Conservation (phyloP, 2,888 invertebrate genomes). For the Phalangium opilio region DNA sequence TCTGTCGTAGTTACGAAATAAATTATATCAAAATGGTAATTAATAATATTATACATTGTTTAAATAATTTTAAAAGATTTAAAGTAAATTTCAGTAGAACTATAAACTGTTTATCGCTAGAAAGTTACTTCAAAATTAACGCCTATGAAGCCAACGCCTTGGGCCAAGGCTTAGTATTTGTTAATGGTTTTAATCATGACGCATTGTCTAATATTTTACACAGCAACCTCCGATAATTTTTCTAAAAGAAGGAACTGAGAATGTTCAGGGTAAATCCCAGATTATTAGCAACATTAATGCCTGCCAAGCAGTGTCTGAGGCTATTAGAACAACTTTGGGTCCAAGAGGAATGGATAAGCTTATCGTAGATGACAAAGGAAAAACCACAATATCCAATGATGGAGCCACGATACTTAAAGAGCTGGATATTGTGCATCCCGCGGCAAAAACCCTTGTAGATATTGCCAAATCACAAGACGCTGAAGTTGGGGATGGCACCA, state of each 20-base stretch:
- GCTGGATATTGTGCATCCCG: constrained; percentile 95
- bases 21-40: too few species aligned
- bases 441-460: constrained; percentile 92
- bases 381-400: constrained; percentile 95
- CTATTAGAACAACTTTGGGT: constrained; percentile 91
- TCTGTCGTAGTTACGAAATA: too few species aligned
- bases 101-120: too few species aligned
- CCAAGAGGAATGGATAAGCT: constrained; percentile 99
- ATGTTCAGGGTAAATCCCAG: constrained; percentile 88
- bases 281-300: constrained; percentile 94
- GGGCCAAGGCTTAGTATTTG: too few species aligned
- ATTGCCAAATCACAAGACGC: constrained; percentile 99
- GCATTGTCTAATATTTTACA: too few species aligned
- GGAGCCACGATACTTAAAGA: constrained; percentile 98
- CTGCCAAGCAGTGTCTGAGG: constrained; percentile 85
- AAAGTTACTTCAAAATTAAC: too few species aligned
- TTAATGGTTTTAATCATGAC: too few species aligned
- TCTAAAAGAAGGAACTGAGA: constrained; percentile 93
- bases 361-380: constrained; percentile 67
- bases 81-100: too few species aligned
- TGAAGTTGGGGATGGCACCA: constrained; percentile 98
- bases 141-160: too few species aligned
- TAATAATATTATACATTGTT: too few species aligned
- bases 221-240: constrained; percentile 93
- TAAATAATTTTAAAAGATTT: too few species aligned